phyloP scores from a whole-genome alignment of 1,140 invertebrate species.

The Teleogryllus occipitalis region DNA sequence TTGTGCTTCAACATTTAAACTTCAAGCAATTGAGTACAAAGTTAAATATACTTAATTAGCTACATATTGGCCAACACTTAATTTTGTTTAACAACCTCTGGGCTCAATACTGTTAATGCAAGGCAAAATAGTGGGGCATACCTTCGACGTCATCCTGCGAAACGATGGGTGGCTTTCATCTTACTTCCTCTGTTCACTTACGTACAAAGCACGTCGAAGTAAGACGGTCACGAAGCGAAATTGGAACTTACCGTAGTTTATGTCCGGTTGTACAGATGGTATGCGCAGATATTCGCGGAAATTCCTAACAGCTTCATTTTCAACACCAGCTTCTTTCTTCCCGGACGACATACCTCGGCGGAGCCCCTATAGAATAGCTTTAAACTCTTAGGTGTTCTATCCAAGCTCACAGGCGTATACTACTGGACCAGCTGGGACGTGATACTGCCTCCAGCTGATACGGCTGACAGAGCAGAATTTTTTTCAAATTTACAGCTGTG shows the following conservation, averaged over 20 bases:
- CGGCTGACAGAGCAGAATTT: too few relatives aligned
- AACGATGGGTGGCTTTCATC: constrained; percentile 9
- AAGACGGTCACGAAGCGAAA: too few relatives aligned
- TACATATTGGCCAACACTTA: too few relatives aligned
- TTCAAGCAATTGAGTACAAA: too few relatives aligned
- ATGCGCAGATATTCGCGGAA: constrained; percentile 74
- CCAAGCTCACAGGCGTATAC: neutral
- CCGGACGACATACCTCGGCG: constrained; percentile 46
- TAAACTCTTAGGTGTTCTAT: neutral
- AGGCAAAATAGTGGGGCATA: neutral
- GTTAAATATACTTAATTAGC: too few relatives aligned
- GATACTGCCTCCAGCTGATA: too few relatives aligned
- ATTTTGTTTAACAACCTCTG: too few relatives aligned
- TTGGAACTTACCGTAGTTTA: constrained; percentile 64
- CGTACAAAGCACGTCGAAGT: too few relatives aligned
- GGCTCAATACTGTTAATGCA: too few relatives aligned
- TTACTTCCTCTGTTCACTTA: too few relatives aligned
- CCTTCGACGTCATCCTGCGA: neutral
- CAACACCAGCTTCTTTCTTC: constrained; percentile 29
- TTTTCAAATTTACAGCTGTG: too few relatives aligned
- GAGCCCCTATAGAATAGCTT: constrained; percentile 43
- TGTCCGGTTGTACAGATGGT: constrained; percentile 70
- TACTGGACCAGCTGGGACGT: neutral
- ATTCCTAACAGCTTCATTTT: constrained; percentile 58
- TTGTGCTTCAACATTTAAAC: too few relatives aligned